Evolutionary conservation across 2,888 invertebrate genomes (phyloP).

Genomic region (Eurois occulta): DNA sequence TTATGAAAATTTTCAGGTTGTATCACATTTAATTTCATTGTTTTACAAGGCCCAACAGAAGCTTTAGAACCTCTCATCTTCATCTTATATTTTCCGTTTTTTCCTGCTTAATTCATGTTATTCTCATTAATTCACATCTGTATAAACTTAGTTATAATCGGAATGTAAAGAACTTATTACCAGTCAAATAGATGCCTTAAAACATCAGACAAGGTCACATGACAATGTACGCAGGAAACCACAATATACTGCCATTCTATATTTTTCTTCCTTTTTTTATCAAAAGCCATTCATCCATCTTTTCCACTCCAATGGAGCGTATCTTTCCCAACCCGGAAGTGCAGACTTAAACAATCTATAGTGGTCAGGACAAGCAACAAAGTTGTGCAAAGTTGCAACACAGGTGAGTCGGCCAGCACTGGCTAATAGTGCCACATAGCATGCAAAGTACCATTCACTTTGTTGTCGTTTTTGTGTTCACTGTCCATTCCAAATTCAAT

Average conservation of each 20-base stretch:
- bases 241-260: slow-evolving; percentile 5
- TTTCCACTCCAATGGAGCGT: slow-evolving; percentile 8
- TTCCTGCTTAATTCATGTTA: background rate
- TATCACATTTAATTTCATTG: background rate
- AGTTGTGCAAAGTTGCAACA: slow-evolving; percentile 3
- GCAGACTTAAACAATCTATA: slow-evolving; percentile 4
- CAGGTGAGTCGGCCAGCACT: slow-evolving; percentile 14
- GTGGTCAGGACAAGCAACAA: slow-evolving; percentile 4
- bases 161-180: background rate
- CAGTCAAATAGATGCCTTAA: background rate
- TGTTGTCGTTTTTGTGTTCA: slow-evolving; percentile 26
- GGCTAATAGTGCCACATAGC: background rate
- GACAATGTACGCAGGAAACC: background rate
- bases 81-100: background rate
- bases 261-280: background rate
- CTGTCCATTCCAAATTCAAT: slow-evolving; percentile 27
- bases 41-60: background rate
- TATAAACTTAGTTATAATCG: background rate
- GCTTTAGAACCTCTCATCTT: background rate
- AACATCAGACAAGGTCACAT: too few relatives aligned
- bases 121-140: background rate
- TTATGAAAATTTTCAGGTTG: background rate
- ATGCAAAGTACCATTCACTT: slow-evolving; percentile 45
- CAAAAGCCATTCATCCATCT: slow-evolving; percentile 1
- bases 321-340: slow-evolving; percentile 15